Conservation (phyloP, 1,140 invertebrate species). For the Aphis gossypii region DNA sequence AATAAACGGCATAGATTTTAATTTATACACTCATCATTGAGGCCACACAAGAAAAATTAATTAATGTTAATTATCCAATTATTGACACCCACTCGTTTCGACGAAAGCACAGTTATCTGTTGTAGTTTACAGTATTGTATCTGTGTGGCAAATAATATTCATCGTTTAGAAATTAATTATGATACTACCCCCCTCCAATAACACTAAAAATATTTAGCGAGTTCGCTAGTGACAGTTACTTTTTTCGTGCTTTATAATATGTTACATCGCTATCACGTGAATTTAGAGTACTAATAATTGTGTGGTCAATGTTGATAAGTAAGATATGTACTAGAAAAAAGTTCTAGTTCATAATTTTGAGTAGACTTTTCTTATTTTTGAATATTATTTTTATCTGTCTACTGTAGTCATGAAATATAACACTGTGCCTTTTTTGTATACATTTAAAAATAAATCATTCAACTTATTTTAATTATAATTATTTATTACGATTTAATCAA, state of each 20-base stretch:
- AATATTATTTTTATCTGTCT: not conserved
- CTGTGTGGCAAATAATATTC: not conserved
- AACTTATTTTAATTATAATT: not conserved
- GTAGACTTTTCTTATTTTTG: not conserved
- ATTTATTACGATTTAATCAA: not conserved
- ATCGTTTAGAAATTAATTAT: slow-evolving; percentile 23
- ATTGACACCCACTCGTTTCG: not conserved
- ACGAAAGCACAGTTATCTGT: not conserved
- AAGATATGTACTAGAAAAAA: not conserved
- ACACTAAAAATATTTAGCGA: not conserved
- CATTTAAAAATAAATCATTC: no score
- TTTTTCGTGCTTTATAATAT: not conserved
- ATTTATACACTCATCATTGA: not conserved
- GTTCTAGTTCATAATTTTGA: not conserved
- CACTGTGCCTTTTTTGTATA: not conserved
- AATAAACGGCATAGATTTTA: not conserved
- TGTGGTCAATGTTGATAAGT: not conserved
- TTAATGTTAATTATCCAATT: slow-evolving; percentile 3
- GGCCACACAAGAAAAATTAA: not conserved
- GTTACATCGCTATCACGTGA: not conserved
- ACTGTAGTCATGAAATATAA: not conserved
- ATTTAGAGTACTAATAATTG: not conserved
- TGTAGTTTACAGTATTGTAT: not conserved
- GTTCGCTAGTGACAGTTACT: not conserved
- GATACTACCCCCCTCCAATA: not conserved